These are phyloP conservation scores for Saxidomus purpurata DNA, from an alignment of 1,140 invertebrate genomes.

Conservation along the genomic window DNA sequence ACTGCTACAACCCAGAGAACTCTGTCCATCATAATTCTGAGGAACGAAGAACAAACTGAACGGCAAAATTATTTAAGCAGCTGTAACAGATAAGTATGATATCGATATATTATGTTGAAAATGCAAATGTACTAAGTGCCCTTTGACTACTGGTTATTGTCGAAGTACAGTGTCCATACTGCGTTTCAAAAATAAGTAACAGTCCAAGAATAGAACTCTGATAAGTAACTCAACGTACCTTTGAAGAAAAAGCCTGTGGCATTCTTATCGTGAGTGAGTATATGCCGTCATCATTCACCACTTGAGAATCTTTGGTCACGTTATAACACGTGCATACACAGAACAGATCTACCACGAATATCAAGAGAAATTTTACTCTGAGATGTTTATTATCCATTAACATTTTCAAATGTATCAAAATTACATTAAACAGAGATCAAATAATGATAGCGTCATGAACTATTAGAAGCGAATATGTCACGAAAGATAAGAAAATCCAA, in stretches of 20 bases:
- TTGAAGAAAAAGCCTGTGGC: conserved; percentile 34
- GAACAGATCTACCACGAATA: background rate
- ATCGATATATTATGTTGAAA: background rate
- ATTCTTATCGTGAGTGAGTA: conserved; percentile 40
- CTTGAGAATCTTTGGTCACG: background rate
- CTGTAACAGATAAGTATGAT: background rate
- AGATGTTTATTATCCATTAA: background rate
- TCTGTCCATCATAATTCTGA: too few relatives aligned
- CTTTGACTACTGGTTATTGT: background rate
- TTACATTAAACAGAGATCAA: too few relatives aligned
- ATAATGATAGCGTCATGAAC: too few relatives aligned
- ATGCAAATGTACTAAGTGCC: background rate
- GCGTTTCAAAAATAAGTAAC: background rate
- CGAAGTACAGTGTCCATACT: background rate
- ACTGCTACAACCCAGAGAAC: too few relatives aligned
- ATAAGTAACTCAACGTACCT: background rate
- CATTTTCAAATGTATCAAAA: background rate
- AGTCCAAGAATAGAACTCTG: background rate
- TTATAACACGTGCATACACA: background rate
- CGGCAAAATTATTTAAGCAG: background rate
- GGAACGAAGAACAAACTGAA: background rate
- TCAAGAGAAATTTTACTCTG: background rate
- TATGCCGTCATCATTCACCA: background rate
- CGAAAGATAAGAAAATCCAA: too few relatives aligned
- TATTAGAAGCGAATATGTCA: too few relatives aligned